These are phyloP conservation scores for Caenorhabditis tropicalis DNA, from an alignment of 1,140 invertebrate species.

Conservation along the genomic window DNA sequence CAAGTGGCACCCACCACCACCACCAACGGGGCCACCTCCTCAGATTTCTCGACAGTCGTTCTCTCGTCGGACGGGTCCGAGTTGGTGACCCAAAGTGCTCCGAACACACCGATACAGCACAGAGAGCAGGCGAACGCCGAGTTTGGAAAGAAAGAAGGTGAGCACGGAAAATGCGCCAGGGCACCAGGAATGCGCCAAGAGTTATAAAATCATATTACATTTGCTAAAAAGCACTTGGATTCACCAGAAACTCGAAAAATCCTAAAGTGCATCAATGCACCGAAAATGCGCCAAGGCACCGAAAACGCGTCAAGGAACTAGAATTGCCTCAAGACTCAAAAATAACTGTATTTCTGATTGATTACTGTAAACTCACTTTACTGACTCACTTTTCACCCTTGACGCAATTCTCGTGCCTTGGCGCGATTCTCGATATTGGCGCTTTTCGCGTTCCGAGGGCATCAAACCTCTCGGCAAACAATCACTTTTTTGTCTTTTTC, in stretches of 20 bases:
- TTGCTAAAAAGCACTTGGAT: no score
- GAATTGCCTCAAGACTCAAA: no score
- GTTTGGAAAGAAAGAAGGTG: background rate
- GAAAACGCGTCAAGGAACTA: background rate
- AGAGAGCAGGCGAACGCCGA: slow-evolving; percentile 13
- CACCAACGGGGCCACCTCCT: background rate
- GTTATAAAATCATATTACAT: no score
- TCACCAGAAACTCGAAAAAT: no score
- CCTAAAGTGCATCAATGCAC: background rate
- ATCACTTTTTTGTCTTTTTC: no score
- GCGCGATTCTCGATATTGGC: background rate
- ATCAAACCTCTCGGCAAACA: background rate
- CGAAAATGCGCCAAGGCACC: background rate
- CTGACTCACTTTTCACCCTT: no score
- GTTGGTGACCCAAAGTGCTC: slow-evolving; percentile 40
- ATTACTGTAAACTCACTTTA: no score
- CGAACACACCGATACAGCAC: slow-evolving; percentile 40
- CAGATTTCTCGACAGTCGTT: slow-evolving; percentile 12
- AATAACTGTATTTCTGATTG: no score
- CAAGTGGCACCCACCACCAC: background rate
- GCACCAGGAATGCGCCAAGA: background rate
- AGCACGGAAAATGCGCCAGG: background rate
- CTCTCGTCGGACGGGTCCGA: background rate
- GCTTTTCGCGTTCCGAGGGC: background rate
- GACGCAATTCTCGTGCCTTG: no score